Evolutionary conservation across 2,113 vertebrate genomes (phyloP).

Genomic region (Sturnira hondurensis): DNA sequence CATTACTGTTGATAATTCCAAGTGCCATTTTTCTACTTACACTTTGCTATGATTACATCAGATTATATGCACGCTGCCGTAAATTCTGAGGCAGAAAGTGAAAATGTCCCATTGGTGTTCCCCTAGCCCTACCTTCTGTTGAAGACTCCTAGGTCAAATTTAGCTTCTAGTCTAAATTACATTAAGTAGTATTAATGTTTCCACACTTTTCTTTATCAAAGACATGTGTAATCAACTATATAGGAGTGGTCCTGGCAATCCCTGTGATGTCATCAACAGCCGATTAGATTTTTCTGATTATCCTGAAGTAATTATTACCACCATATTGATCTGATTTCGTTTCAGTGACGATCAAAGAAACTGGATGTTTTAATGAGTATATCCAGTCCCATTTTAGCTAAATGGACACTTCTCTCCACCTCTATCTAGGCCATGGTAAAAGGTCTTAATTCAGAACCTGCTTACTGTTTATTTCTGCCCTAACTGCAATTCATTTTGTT

Average conservation of each 20-base stretch:
- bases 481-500: neutral
- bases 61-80: neutral
- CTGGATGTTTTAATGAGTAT: neutral
- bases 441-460: neutral
- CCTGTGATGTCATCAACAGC: neutral
- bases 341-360: slow-evolving; percentile 19
- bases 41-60: neutral
- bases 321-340: slow-evolving; percentile 19
- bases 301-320: neutral
- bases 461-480: neutral
- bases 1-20: neutral
- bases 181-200: neutral
- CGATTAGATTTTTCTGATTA: neutral
- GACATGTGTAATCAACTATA: neutral
- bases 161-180: neutral
- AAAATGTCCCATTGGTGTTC: neutral
- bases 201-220: slow-evolving; percentile 33
- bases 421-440: neutral
- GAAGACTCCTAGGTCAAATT: neutral
- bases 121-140: neutral
- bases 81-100: neutral
- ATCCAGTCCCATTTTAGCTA: neutral
- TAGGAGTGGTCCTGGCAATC: neutral
- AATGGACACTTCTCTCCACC: neutral
- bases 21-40: neutral